Base-by-base conservation (phyloP, 2,797 vertebrate species). In the Hydrophis major region DNA sequence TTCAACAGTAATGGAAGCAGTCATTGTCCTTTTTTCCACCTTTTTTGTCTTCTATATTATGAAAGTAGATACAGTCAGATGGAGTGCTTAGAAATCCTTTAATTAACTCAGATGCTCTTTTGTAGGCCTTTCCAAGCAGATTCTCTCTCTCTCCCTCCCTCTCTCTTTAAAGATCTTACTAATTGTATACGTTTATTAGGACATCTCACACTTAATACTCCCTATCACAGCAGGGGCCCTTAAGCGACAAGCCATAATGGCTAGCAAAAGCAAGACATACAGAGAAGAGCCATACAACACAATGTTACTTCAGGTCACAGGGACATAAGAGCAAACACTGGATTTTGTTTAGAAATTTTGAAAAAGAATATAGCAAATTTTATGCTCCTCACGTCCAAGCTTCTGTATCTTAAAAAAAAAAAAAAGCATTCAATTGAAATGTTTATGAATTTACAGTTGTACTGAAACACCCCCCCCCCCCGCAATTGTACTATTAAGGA, bases 401-500 rank as follows among this genome's bases (percentile, higher is more conserved):
- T 55, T 55, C 53, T 55, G 11, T 55, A 55, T 55, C 53, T 55
- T 55, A 93, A 93, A 95, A 88, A 94, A 94, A 93, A 95, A 88
- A 94, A 56, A 56, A 56, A 56, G 55, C 63, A 66, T 22, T 66
- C 66, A 59, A 94, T 94, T 86, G 53, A 55, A 78, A 92, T 87
- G 96, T 92, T 95, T 92, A 28, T 87, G 95, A 50, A 55, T 95
- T 74, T 63, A 89, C 94, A 94, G 87, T 95, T 94, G 91, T 63
- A 92, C 92, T 94, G 95, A 47, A 47, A 5, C 47, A 5, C 47
- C 1, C 47, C 4, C 47, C 1, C 47, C 1, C 47, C 1, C 6
- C 6, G 96, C 89, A 96, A 96, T 94, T 86, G 89, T 94, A 93
- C 95, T 96, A 95, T 97, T 97, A 96, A 96, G 95, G 94, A 96